Percentiles rank a stretch among this genome's conserved stretches.
Conservation (phyloP, 2,888 invertebrate species). For the Chesias legatella region DNA sequence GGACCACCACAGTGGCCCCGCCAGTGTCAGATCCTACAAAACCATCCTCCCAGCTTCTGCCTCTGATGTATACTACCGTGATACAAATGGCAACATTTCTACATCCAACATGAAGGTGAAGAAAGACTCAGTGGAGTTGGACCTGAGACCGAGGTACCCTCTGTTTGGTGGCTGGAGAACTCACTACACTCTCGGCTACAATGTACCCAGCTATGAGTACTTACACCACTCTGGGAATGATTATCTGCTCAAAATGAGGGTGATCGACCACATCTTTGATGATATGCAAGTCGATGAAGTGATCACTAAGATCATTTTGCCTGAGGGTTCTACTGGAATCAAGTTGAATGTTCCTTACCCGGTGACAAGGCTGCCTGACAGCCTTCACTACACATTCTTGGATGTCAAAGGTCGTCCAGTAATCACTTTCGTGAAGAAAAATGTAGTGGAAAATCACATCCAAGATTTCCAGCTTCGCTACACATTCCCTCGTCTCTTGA, state of each 20-base stretch:
- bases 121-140: conserved; percentile 96
- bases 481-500: conserved; percentile 89
- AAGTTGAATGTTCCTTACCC: conserved; percentile 90
- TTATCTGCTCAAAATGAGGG: conserved; percentile 93
- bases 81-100: conserved; percentile 99
- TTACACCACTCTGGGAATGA: conserved; percentile 89
- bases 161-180: conserved; percentile 99
- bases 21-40: conserved; percentile 95
- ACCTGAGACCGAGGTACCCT: conserved; percentile 97
- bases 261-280: conserved; percentile 98
- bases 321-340: conserved; percentile 93
- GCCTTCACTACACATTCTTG: conserved; percentile 94
- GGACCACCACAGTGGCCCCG: conserved; percentile 91
- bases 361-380: conserved; percentile 86
- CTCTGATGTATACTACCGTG: conserved; percentile 96
- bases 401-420: conserved; percentile 97
- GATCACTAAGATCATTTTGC: conserved; percentile 93
- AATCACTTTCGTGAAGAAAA: conserved; percentile 88
- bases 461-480: conserved; percentile 95
- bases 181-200: conserved; percentile 97
- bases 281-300: conserved; percentile 97
- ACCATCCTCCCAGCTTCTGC: conserved; percentile 93
- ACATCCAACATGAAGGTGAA: conserved; percentile 94
- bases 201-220: conserved; percentile 98
- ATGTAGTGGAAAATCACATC: conserved; percentile 97